Conservation (phyloP, 2,888 invertebrate genomes). For the Physocephala rufipes region DNA sequence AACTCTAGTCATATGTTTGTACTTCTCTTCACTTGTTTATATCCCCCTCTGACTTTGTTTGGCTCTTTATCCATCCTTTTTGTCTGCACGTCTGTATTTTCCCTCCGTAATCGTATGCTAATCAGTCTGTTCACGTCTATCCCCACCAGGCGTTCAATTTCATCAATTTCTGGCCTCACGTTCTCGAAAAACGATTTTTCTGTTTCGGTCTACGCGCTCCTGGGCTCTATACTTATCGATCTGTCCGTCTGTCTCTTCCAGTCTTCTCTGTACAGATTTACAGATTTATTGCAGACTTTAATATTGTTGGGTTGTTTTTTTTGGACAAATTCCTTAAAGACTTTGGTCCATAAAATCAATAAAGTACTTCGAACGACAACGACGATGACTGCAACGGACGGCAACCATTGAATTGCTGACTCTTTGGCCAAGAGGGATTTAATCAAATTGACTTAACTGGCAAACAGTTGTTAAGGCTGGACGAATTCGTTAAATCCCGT, state of each 20-base stretch:
- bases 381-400: neutral
- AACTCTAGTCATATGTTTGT: neutral
- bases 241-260: neutral
- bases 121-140: no score
- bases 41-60: neutral
- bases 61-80: neutral
- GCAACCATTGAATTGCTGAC: neutral
- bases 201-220: neutral
- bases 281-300: neutral
- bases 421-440: neutral
- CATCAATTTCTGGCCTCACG: neutral
- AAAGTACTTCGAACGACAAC: neutral
- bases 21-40: neutral
- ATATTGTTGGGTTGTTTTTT: neutral
- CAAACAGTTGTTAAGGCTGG: no score
- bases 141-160: no score
- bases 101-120: no score
- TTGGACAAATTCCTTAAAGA: neutral
- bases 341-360: neutral
- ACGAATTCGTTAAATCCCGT: neutral
- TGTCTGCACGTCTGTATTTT: no score
- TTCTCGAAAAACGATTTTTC: neutral
- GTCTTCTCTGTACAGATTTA: no score
- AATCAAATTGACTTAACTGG: slow-evolving; percentile 3
- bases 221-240: neutral